phyloP scores from a whole-genome alignment of 2,888 invertebrate genomes.

The Camponotus fellah region DNA sequence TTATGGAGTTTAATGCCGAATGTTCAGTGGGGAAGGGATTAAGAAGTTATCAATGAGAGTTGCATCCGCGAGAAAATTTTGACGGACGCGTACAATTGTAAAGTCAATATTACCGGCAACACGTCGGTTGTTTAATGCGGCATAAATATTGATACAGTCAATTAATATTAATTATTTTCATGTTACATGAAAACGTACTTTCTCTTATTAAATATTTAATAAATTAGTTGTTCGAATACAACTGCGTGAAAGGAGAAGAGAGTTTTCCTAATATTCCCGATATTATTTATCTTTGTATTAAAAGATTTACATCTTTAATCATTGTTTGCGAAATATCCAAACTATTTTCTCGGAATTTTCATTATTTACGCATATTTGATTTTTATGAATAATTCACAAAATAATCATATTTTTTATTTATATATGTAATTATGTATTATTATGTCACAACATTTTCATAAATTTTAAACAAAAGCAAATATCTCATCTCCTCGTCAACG shows the following conservation, averaged over 20 bases:
- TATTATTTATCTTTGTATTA: not conserved
- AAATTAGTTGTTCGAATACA: not conserved
- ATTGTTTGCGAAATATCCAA: not conserved
- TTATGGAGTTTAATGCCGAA: conserved; percentile 4
- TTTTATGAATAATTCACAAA: not conserved
- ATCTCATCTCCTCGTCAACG: not conserved
- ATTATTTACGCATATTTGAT: not conserved
- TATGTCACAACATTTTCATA: not conserved
- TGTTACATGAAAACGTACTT: conserved; percentile 20
- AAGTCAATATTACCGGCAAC: conserved; percentile 16
- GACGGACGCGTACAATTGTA: not conserved
- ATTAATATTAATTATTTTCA: conserved; percentile 36
- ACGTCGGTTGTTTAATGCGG: not conserved
- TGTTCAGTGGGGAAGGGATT: not conserved
- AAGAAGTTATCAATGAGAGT: not conserved
- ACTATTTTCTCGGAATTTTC: not conserved
- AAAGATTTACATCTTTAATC: not conserved
- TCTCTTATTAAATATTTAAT: conserved; percentile 39
- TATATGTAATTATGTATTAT: not conserved
- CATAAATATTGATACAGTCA: conserved; percentile 41
- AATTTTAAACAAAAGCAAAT: not conserved
- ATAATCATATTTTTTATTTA: not conserved
- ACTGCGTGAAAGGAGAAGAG: not conserved
- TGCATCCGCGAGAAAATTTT: not conserved
- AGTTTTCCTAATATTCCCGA: not conserved